Conservation (phyloP, 1,140 invertebrate species). For the Carcinoscorpius rotundicauda region DNA sequence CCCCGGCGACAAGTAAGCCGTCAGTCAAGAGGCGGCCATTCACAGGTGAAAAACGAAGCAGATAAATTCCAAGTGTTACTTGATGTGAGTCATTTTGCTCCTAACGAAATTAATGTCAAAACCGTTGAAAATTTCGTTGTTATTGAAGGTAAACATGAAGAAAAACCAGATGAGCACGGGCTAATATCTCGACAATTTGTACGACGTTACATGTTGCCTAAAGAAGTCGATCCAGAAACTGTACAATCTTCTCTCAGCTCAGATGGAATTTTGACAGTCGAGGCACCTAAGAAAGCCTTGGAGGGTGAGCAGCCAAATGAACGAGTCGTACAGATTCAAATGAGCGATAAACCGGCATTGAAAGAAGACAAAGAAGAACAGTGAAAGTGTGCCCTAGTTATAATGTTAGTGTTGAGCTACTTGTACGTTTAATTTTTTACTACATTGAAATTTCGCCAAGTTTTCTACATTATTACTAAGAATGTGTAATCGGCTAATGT, state of each 20-base stretch:
- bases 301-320: constrained; percentile 20
- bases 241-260: constrained; percentile 58
- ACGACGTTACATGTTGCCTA: constrained; percentile 48
- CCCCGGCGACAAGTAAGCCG: background rate
- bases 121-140: constrained; percentile 30
- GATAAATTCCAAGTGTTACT: constrained; percentile 29
- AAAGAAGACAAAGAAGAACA: too few relatives aligned
- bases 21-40: background rate
- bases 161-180: constrained; percentile 41
- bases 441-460: too few relatives aligned
- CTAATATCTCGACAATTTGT: constrained; percentile 61
- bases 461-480: too few relatives aligned
- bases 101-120: constrained; percentile 30
- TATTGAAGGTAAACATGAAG: constrained; percentile 31
- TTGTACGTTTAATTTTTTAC: too few relatives aligned
- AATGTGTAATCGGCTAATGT: too few relatives aligned
- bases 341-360: too few relatives aligned
- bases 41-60: constrained; percentile 18
- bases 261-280: constrained; percentile 58
- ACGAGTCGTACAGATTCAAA: constrained; percentile 15
- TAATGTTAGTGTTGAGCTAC: too few relatives aligned
- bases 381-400: too few relatives aligned
- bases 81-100: constrained; percentile 30
- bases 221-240: constrained; percentile 44
- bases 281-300: constrained; percentile 41